A percentile compares a stretch with the other conserved stretches of the same genome.
Conservation (phyloP, 2,113 vertebrate species). For the Euleptes europaea region DNA sequence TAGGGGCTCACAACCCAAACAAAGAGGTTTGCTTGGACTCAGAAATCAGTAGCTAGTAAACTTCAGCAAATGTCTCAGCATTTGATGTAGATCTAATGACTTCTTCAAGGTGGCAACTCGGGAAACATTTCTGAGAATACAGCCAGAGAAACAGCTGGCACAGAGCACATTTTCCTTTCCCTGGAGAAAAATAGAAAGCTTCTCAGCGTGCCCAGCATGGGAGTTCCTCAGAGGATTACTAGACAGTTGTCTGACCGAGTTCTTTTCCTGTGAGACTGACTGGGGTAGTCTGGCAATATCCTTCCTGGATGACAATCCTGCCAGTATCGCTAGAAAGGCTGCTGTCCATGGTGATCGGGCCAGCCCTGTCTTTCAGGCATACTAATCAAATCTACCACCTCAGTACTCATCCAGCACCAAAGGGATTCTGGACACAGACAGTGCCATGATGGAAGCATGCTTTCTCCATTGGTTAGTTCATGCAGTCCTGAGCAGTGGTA, state of each 20-base stretch:
- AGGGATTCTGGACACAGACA: conserved; percentile 9
- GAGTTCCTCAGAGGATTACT: background rate
- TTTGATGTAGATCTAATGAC: background rate
- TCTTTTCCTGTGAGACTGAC: background rate
- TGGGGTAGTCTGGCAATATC: background rate
- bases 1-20: background rate
- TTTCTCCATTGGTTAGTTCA: background rate
- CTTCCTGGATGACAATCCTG: background rate
- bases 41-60: background rate
- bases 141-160: too few relatives aligned
- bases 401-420: background rate
- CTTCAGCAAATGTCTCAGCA: background rate
- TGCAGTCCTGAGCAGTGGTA: background rate
- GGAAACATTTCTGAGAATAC: background rate
- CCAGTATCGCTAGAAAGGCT: background rate
- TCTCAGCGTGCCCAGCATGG: background rate
- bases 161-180: background rate
- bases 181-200: background rate
- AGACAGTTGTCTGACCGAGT: background rate
- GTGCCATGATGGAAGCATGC: background rate
- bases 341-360: background rate
- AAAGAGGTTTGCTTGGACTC: background rate
- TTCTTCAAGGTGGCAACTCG: background rate
- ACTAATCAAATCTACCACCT: conserved; percentile 3
- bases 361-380: background rate